Evolutionary conservation across 2,888 invertebrate species (phyloP).

Genomic region (Rhimphoctona megacephalus): DNA sequence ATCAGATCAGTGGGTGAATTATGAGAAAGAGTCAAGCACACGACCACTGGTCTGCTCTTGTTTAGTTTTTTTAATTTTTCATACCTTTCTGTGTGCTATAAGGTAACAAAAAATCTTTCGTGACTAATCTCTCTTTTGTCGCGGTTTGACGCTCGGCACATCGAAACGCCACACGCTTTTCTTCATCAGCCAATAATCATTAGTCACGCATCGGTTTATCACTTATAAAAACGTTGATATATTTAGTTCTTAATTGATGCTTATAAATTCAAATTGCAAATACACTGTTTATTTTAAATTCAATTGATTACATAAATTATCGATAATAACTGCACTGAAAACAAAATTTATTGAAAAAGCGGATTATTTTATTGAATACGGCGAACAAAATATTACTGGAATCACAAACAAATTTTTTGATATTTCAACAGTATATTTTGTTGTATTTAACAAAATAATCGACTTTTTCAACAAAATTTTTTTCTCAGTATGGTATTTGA

Average conservation of each 20-base stretch:
- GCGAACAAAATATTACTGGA: no score
- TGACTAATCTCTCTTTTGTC: conserved; percentile 24
- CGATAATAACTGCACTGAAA: background rate
- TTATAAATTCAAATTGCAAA: background rate
- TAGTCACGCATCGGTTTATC: conserved; percentile 23
- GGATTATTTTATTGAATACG: no score
- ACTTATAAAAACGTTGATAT: background rate
- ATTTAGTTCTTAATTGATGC: background rate
- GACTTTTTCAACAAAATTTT: no score
- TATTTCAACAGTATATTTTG: no score
- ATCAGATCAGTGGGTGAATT: conserved; percentile 72
- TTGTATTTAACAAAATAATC: no score
- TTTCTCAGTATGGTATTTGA: no score
- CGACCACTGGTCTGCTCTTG: conserved; percentile 5
- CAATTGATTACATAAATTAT: background rate
- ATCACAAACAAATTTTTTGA: no score
- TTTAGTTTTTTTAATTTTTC: conserved; percentile 12
- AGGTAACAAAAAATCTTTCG: conserved; percentile 18
- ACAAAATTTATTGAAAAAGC: no score
- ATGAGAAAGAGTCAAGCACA: conserved; percentile 39
- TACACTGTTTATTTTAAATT: conserved; percentile 1
- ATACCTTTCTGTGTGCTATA: conserved; percentile 13
- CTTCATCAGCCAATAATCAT: conserved; percentile 39
- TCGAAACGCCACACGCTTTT: background rate
- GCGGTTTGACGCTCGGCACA: background rate